These are phyloP conservation scores for Apis laboriosa DNA, from an alignment of 1,140 invertebrate genomes.

Conservation along the genomic window DNA sequence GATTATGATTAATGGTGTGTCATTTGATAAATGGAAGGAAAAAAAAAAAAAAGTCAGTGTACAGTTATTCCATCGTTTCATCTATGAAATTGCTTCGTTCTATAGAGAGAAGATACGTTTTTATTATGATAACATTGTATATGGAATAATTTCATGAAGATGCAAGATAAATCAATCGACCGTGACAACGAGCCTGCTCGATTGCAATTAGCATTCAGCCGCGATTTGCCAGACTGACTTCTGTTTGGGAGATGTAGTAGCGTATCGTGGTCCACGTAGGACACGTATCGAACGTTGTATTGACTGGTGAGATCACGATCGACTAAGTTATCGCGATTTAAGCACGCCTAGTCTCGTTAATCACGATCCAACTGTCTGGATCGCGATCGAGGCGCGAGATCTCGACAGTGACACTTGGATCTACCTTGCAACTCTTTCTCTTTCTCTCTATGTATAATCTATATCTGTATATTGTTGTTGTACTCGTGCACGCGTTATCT, in stretches of 20 bases:
- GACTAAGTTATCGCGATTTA: slow-evolving; percentile 9
- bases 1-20: slow-evolving; percentile 4
- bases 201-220: slow-evolving; percentile 5
- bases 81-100: not conserved
- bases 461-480: not conserved
- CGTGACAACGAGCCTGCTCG: not conserved
- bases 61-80: not conserved
- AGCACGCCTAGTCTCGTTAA: slow-evolving; percentile 20
- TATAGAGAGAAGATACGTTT: not conserved
- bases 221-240: not conserved
- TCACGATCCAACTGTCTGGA: slow-evolving; percentile 15
- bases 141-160: slow-evolving; percentile 8
- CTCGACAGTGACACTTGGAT: slow-evolving; percentile 14
- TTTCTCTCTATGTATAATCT: not conserved
- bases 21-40: not conserved
- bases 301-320: not conserved
- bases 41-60: not conserved
- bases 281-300: not conserved
- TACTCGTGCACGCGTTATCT: not conserved
- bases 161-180: slow-evolving; percentile 29
- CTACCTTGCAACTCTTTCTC: slow-evolving; percentile 1
- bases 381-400: slow-evolving; percentile 13
- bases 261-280: not conserved
- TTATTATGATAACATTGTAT: not conserved
- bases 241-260: slow-evolving; percentile 9